Conservation (phyloP, 2,797 vertebrate species). For the Manis crassicaudata region DNA sequence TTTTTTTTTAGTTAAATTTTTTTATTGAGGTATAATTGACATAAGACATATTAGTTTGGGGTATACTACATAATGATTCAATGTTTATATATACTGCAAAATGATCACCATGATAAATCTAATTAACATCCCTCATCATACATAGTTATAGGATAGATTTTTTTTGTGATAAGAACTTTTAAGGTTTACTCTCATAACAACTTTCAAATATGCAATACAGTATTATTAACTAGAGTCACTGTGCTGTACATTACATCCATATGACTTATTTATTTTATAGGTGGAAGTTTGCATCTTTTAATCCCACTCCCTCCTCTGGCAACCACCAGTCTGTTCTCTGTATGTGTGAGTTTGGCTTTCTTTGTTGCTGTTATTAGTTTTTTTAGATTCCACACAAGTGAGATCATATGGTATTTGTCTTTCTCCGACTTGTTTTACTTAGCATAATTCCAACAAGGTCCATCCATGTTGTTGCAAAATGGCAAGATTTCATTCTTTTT, state of each 20-base stretch:
- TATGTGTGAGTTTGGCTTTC: neutral
- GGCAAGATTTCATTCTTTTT: neutral
- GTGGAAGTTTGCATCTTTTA: neutral
- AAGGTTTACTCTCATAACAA: neutral
- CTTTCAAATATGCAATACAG: neutral
- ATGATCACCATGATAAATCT: neutral
- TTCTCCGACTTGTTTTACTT: neutral
- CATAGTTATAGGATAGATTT: neutral
- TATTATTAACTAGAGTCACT: neutral
- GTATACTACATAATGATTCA: neutral
- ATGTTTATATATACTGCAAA: neutral
- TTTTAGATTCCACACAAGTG: neutral
- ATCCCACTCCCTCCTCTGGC: neutral
- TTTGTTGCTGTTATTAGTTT: neutral
- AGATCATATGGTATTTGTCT: neutral
- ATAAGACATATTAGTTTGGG: neutral
- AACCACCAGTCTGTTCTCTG: neutral
- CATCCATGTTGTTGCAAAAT: neutral
- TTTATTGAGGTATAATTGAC: neutral
- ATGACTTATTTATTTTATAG: constrained; percentile 5
- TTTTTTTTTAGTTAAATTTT: neutral
- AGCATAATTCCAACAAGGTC: neutral
- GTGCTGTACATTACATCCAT: neutral
- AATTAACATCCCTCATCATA: neutral
- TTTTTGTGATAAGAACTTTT: neutral